Conservation (phyloP, 2,888 invertebrate species). For the Ormyrus nitidulus region DNA sequence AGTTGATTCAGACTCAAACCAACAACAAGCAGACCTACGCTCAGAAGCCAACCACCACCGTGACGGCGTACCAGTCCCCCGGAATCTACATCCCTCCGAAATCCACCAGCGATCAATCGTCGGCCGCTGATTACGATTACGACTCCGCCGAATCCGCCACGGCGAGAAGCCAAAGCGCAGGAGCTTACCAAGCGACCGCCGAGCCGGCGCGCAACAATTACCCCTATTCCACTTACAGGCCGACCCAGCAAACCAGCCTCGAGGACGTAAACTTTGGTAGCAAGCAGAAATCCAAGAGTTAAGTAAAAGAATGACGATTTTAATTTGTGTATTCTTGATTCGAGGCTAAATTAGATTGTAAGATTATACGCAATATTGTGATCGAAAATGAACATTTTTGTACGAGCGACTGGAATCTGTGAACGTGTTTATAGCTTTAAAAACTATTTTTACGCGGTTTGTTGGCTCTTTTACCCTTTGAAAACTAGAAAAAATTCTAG, state of each 20-base stretch:
- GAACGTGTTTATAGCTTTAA: not conserved
- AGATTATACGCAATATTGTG: conserved; percentile 26
- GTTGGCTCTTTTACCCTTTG: too few species aligned
- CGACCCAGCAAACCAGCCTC: conserved; percentile 62
- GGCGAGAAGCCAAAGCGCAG: conserved; percentile 57
- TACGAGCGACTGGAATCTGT: conserved; percentile 11
- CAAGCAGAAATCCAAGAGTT: conserved; percentile 63
- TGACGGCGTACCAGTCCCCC: conserved; percentile 63
- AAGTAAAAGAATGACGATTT: not conserved
- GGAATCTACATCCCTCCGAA: conserved; percentile 65
- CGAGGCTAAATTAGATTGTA: conserved; percentile 36
- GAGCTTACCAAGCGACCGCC: conserved; percentile 61
- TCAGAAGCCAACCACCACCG: conserved; percentile 63
- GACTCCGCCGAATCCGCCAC: conserved; percentile 58
- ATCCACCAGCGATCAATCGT: conserved; percentile 57
- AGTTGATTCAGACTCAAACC: conserved; percentile 50
- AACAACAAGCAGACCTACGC: conserved; percentile 59
- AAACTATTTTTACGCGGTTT: not conserved
- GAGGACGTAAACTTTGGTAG: conserved; percentile 65
- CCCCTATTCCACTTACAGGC: conserved; percentile 65
- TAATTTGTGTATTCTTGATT: conserved; percentile 1
- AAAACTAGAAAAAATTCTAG: too few species aligned
- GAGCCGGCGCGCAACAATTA: conserved; percentile 64
- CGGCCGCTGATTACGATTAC: conserved; percentile 64
- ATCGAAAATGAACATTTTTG: conserved; percentile 13